A percentile compares a stretch with the other conserved stretches of the same genome.
phyloP scores from a whole-genome alignment of 2,888 invertebrate species.

The Mythimna ferrago region DNA sequence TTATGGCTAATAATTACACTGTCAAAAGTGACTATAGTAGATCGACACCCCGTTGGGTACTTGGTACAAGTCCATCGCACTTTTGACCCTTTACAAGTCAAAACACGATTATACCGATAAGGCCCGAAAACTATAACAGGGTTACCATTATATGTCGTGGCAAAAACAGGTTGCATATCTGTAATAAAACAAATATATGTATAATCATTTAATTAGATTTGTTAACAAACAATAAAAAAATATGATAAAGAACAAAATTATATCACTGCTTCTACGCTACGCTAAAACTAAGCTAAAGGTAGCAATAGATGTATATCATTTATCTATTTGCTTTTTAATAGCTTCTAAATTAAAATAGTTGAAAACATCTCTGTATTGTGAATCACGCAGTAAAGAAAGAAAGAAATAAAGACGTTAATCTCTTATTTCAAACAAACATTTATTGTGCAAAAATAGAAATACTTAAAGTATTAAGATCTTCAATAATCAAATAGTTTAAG shows the following conservation, averaged over 20 bases:
- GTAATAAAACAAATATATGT: conserved; percentile 1
- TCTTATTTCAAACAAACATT: background rate
- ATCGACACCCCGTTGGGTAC: conserved; percentile 22
- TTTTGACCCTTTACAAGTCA: conserved; percentile 33
- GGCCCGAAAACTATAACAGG: conserved; percentile 38
- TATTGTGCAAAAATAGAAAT: background rate
- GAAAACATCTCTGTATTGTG: background rate
- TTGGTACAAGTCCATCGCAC: conserved; percentile 44
- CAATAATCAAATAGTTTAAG: too few relatives aligned
- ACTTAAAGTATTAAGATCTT: background rate
- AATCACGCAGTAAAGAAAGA: background rate
- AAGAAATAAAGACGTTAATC: background rate
- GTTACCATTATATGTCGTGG: conserved; percentile 42
- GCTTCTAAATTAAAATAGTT: background rate
- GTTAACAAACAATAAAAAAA: too few relatives aligned
- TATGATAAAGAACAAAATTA: too few relatives aligned
- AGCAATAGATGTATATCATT: too few relatives aligned
- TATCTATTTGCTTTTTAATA: background rate
- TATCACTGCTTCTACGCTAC: too few relatives aligned
- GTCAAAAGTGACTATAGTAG: conserved; percentile 36
- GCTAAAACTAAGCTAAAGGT: too few relatives aligned
- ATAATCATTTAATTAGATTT: background rate
- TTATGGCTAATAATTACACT: conserved; percentile 15
- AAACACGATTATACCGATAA: conserved; percentile 41
- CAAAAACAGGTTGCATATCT: conserved; percentile 36